Evolutionary conservation across 2,888 invertebrate genomes (phyloP).

Genomic region (Hyposoter didymator): DNA sequence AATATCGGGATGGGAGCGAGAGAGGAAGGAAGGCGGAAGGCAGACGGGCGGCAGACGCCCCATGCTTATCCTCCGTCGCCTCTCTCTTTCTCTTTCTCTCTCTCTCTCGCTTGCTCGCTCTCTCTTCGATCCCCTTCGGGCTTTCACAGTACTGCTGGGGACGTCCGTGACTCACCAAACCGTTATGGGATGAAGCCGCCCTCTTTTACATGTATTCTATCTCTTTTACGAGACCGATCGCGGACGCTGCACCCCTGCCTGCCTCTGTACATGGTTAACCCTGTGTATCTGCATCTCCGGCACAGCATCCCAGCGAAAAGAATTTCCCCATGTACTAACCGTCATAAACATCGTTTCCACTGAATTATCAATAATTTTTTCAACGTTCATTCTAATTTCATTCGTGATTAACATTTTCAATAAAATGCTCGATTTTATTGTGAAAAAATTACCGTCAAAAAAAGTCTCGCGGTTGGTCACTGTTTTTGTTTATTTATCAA

Average conservation of each 20-base stretch:
- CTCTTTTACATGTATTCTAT: slow-evolving; percentile 75
- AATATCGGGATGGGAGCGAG: slow-evolving; percentile 59
- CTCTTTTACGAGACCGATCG: slow-evolving; percentile 56
- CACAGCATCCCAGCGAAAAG: not conserved
- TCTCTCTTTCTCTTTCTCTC: slow-evolving; percentile 53
- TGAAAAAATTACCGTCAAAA: not conserved
- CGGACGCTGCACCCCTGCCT: slow-evolving; percentile 3
- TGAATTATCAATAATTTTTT: not conserved
- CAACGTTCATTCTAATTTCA: not conserved
- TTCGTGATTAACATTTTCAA: too few relatives aligned
- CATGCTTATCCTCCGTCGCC: slow-evolving; percentile 77
- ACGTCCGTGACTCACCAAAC: slow-evolving; percentile 82
- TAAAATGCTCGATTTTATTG: too few relatives aligned
- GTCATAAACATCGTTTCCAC: not conserved
- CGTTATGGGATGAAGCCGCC: slow-evolving; percentile 82
- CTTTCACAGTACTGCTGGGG: slow-evolving; percentile 47
- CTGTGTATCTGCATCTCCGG: not conserved
- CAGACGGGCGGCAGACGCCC: slow-evolving; percentile 84
- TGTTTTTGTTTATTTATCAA: not conserved
- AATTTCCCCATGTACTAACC: not conserved
- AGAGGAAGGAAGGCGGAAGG: slow-evolving; percentile 78
- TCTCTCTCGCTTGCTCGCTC: slow-evolving; percentile 4
- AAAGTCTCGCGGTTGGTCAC: not conserved
- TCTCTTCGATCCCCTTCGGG: slow-evolving; percentile 50
- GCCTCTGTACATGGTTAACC: not conserved